Base-by-base conservation (phyloP, 1,140 invertebrate species). In the Gonatopus flavifemur region DNA sequence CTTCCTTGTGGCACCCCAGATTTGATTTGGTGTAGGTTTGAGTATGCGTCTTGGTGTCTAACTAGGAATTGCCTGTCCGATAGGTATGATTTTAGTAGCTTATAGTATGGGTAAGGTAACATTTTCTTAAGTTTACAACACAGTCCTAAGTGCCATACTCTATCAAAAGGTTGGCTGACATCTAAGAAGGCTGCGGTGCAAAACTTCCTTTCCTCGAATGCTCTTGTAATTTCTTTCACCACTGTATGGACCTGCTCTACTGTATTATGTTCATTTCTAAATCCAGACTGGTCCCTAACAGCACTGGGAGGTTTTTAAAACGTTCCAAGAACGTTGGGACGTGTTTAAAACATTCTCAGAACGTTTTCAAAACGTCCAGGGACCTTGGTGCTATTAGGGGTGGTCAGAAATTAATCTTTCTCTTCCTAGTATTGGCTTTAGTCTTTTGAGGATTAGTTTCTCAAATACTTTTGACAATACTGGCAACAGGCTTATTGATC, bases 281-380 rank as follows among this genome's bases (percentile, higher is more conserved):
- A 75, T 0, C 64, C 67, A 56, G 65, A 70, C 59, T 70, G 59
- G n/a, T 72, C n/a, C n/a, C n/a, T n/a, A n/a, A n/a, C n/a, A n/a
- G n/a, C n/a, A n/a, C n/a, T n/a, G n/a, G n/a, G n/a, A n/a, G n/a
- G n/a, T n/a, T n/a, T n/a, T n/a, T n/a, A n/a, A n/a, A n/a, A n/a
- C n/a, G n/a, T n/a, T n/a, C n/a, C n/a, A n/a, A n/a, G n/a, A n/a
- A n/a, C n/a, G n/a, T n/a, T n/a, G n/a, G n/a, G n/a, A n/a, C n/a
- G n/a, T n/a, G n/a, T n/a, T n/a, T n/a, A n/a, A n/a, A n/a, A n/a
- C n/a, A n/a, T n/a, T n/a, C n/a, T n/a, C n/a, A n/a, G n/a, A n/a
- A n/a, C n/a, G n/a, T n/a, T n/a, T n/a, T n/a, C n/a, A n/a, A n/a
- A n/a, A n/a, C n/a, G n/a, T n/a, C n/a, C n/a, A n/a, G n/a, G n/a